These are phyloP conservation scores for Eudasyphora cyanicolor DNA, from an alignment of 2,888 invertebrate genomes.

Conservation along the genomic window DNA sequence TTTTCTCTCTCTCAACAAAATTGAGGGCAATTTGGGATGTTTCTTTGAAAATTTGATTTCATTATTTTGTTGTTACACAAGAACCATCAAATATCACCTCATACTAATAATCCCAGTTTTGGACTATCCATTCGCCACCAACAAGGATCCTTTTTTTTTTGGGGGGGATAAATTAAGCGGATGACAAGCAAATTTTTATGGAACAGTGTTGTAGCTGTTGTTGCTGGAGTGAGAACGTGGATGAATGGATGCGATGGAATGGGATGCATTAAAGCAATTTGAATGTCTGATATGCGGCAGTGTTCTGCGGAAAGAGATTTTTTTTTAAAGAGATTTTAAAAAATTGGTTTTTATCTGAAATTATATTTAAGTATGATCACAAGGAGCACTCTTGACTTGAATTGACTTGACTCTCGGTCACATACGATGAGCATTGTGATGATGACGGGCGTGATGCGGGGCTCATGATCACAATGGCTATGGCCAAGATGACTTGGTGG, in stretches of 20 bases:
- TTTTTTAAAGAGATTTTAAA: conserved; percentile 33
- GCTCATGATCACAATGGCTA: conserved; percentile 6
- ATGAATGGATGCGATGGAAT: too few relatives aligned
- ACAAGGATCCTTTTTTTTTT: conserved; percentile 31
- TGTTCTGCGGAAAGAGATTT: conserved; percentile 35
- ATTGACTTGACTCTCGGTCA: conserved; percentile 14
- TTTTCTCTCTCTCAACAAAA: too few relatives aligned
- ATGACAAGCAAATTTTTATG: conserved; percentile 59
- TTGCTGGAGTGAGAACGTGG: too few relatives aligned
- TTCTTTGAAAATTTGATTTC: conserved; percentile 33
- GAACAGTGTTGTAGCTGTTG: not conserved
- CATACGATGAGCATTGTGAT: not conserved
- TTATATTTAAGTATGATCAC: conserved; percentile 77
- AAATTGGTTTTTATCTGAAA: conserved; percentile 70
- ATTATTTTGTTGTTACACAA: conserved; percentile 25
- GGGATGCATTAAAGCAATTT: conserved; percentile 32
- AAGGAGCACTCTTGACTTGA: conserved; percentile 31
- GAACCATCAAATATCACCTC: conserved; percentile 10
- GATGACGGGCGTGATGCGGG: not conserved
- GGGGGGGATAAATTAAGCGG: conserved; percentile 43
- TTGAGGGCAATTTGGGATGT: conserved; percentile 62
- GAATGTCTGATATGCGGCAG: conserved; percentile 39
- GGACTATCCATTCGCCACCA: conserved; percentile 48
- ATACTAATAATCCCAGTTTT: conserved; percentile 43
- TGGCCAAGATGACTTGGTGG: conserved; percentile 50